Evolutionary conservation across 35 echinoderm and acorn worm species (phyloP).

Genomic region (Hemicentrotus pulcherrimus): DNA sequence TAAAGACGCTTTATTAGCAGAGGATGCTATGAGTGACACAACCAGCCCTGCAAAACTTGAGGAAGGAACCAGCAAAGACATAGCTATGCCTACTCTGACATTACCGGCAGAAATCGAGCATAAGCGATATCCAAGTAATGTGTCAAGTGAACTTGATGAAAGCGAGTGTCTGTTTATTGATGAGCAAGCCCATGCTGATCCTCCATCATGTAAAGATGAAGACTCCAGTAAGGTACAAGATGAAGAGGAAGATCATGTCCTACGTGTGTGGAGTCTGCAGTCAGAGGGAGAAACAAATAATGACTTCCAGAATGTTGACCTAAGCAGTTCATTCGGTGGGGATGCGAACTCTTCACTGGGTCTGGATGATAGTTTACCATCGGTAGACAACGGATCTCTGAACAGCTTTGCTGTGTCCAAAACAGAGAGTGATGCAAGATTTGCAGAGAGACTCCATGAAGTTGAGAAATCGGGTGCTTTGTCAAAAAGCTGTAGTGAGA

Average conservation of each 20-base stretch:
- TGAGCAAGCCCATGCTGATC: not conserved
- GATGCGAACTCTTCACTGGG: not conserved
- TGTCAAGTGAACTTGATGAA: conserved; percentile 2
- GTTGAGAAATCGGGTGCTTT: not conserved
- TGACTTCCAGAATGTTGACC: not conserved
- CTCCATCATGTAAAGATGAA: not conserved
- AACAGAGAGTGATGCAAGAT: not conserved
- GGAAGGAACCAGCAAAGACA: not conserved
- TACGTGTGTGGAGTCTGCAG: conserved; percentile 31
- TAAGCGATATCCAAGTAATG: not conserved
- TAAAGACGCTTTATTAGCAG: not conserved
- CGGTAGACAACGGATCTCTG: not conserved
- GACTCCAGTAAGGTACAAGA: not conserved
- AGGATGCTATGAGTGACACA: not conserved
- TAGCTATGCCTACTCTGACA: not conserved
- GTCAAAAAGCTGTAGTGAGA: not conserved
- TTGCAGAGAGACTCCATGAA: not conserved
- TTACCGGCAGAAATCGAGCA: not conserved
- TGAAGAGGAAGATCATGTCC: conserved; percentile 23
- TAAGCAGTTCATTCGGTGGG: not conserved
- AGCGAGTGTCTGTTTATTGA: not conserved
- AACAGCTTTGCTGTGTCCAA: not conserved
- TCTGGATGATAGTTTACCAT: not conserved
- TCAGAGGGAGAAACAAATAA: not conserved
- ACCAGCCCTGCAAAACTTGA: not conserved